These are phyloP conservation scores for Amazona guildingii DNA, from an alignment of 2,113 vertebrate genomes.

Conservation along the genomic window DNA sequence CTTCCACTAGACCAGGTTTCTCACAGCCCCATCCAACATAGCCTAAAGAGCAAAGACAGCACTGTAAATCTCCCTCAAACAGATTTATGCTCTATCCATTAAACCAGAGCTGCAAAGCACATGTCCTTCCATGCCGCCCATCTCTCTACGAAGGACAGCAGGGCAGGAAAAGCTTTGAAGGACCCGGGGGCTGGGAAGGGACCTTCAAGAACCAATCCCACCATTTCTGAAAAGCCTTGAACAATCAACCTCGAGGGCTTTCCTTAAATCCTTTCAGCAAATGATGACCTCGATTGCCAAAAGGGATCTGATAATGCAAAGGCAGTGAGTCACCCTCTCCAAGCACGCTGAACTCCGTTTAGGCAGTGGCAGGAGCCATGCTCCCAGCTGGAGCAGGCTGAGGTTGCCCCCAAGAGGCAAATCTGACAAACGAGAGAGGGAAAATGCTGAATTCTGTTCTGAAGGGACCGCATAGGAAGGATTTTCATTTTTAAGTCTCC, in stretches of 20 bases:
- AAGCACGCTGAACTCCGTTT: neutral
- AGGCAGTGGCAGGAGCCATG: neutral
- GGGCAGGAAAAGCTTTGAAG: neutral
- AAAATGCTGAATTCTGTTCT: neutral
- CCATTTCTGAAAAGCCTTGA: neutral
- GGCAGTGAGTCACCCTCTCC: neutral
- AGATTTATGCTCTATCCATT: neutral
- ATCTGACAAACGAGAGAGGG: neutral
- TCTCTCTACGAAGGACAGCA: neutral
- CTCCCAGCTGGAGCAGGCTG: neutral
- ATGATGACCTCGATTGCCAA: slow-evolving; percentile 2
- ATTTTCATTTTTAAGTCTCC: neutral
- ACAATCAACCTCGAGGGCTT: neutral
- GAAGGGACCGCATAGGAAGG: neutral
- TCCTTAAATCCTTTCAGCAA: slow-evolving; percentile 31
- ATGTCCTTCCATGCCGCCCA: neutral
- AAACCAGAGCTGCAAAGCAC: neutral
- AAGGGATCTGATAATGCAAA: neutral
- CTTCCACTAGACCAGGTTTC: neutral
- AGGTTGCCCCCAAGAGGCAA: slow-evolving; percentile 63
- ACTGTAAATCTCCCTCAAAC: neutral
- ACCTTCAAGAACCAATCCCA: neutral
- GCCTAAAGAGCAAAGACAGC: neutral
- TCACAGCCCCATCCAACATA: neutral
- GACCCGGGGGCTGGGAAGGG: neutral